phyloP scores from a whole-genome alignment of 2,888 invertebrate genomes.

The Teleiodes luculella region DNA sequence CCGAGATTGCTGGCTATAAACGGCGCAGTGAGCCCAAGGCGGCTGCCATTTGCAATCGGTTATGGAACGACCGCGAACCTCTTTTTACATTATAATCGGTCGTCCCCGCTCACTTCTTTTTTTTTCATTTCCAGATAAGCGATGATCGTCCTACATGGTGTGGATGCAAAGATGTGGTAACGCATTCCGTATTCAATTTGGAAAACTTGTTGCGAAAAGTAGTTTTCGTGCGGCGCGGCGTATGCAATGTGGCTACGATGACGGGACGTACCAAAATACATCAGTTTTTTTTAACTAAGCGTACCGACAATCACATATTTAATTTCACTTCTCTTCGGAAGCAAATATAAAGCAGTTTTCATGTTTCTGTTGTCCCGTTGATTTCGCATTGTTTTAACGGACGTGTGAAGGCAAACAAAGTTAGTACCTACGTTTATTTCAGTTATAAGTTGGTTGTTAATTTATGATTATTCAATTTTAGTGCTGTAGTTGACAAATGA shows the following conservation, averaged over 20 bases:
- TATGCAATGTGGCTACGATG: not conserved
- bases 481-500: too few species aligned
- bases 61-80: constrained; percentile 74
- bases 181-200: constrained; percentile 11
- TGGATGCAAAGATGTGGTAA: constrained; percentile 45
- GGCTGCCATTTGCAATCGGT: constrained; percentile 76
- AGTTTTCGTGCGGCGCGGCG: not conserved
- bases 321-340: too few species aligned
- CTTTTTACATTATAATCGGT: constrained; percentile 76
- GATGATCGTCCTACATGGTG: constrained; percentile 49
- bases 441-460: too few species aligned
- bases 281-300: too few species aligned
- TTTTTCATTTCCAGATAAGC: constrained; percentile 51
- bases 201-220: constrained; percentile 11
- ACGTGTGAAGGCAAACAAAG: too few species aligned
- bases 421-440: too few species aligned
- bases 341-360: too few species aligned
- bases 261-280: too few species aligned
- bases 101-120: constrained; percentile 61
- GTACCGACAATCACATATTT: too few species aligned
- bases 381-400: too few species aligned
- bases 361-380: too few species aligned
- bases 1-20: constrained; percentile 73
- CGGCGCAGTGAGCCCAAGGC: constrained; percentile 62
- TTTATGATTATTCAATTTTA: too few species aligned